These are phyloP conservation scores for Eupelmus urozonus DNA, from an alignment of 2,888 invertebrate genomes.

Conservation along the genomic window DNA sequence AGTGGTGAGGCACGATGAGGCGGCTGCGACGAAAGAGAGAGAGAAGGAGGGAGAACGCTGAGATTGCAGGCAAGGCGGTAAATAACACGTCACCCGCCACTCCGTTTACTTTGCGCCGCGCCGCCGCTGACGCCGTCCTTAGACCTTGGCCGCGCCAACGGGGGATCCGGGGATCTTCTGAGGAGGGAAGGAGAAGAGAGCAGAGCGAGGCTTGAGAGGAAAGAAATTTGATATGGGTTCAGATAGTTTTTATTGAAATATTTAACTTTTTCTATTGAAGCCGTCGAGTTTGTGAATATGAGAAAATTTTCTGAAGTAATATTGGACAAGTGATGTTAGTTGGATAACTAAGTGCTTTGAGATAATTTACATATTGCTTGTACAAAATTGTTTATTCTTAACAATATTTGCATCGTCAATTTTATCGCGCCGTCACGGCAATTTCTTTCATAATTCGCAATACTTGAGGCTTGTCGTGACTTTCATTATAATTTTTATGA, in stretches of 20 bases:
- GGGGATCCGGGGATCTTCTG: slow-evolving; percentile 8
- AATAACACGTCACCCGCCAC: slow-evolving; percentile 72
- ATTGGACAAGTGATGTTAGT: too few relatives aligned
- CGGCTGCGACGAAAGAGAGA: slow-evolving; percentile 61
- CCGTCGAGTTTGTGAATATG: too few relatives aligned
- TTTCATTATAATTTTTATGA: slow-evolving; percentile 14
- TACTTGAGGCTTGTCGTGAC: neutral
- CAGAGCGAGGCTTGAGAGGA: too few relatives aligned
- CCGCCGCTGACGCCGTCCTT: neutral
- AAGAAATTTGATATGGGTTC: slow-evolving; percentile 4
- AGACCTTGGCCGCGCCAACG: slow-evolving; percentile 15
- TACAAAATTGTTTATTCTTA: too few relatives aligned
- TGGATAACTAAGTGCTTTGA: too few relatives aligned
- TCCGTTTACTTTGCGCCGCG: slow-evolving; percentile 68
- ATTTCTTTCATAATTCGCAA: neutral
- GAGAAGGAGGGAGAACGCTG: too few relatives aligned
- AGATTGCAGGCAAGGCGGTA: slow-evolving; percentile 71
- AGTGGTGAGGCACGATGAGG: slow-evolving; percentile 39
- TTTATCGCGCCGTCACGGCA: neutral
- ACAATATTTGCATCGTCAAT: neutral
- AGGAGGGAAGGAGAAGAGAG: neutral
- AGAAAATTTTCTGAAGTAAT: too few relatives aligned
- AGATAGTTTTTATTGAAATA: too few relatives aligned
- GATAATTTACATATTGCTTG: too few relatives aligned
- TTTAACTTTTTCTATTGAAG: too few relatives aligned